These are phyloP conservation scores for Ceuthmochares aereus DNA, from an alignment of 2,113 vertebrate species.

Conservation along the genomic window DNA sequence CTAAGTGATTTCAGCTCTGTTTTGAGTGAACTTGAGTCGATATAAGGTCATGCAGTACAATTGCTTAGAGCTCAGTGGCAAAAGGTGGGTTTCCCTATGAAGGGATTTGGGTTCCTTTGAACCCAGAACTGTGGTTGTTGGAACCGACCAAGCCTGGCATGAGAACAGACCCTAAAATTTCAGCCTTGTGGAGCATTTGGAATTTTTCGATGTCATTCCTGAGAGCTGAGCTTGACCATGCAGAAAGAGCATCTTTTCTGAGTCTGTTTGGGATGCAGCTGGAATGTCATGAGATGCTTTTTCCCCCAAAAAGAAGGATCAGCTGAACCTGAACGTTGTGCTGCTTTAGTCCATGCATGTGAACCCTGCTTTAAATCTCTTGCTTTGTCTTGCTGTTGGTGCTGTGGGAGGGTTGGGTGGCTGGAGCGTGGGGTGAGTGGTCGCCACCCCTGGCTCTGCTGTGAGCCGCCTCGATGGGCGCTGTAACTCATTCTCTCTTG, in stretches of 20 bases:
- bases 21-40: background rate
- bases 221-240: background rate
- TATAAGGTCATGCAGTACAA: background rate
- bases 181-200: background rate
- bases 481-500: slow-evolving; percentile 86
- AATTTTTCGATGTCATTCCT: background rate
- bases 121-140: background rate
- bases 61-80: background rate
- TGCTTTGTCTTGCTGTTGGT: background rate
- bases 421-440: rapidly evolving
- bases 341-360: background rate
- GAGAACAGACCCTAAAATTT: background rate
- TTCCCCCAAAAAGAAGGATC: background rate
- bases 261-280: background rate
- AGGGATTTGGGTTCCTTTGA: background rate
- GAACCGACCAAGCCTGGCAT: rapidly evolving
- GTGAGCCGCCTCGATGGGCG: slow-evolving; percentile 32
- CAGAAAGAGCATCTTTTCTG: background rate
- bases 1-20: background rate
- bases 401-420: background rate
- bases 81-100: background rate
- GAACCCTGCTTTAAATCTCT: background rate
- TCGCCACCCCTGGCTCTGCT: background rate
- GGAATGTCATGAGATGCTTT: background rate
- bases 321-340: background rate